A percentile compares a stretch with the other conserved stretches of the same genome.
Conservation (phyloP, 1,140 invertebrate species). For the Augochlora pura region DNA sequence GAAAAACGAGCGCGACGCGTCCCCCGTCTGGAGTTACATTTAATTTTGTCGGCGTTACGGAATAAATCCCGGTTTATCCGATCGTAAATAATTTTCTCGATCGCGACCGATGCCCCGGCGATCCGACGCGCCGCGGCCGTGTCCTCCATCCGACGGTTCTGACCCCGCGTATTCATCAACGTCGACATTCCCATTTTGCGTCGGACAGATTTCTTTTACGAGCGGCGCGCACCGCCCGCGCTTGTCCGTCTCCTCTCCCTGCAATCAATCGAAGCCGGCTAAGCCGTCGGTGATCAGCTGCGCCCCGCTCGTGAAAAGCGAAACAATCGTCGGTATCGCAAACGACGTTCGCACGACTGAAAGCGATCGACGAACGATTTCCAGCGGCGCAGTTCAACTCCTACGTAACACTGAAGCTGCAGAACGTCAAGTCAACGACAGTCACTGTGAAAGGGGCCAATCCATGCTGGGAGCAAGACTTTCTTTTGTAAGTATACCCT, state of each 20-base stretch:
- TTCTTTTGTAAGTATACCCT: conserved; percentile 95
- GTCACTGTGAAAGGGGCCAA: conserved; percentile 96
- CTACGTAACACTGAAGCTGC: conserved; percentile 97
- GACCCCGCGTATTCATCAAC: conserved; percentile 18
- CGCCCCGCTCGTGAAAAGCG: conserved; percentile 8
- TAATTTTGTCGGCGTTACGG: conserved; percentile 8
- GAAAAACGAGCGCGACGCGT: neutral
- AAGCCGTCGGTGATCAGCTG: neutral
- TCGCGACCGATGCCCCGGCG: neutral
- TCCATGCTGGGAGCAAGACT: conserved; percentile 99
- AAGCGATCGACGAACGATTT: conserved; percentile 68
- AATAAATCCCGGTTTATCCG: conserved; percentile 29
- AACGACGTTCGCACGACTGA: neutral
- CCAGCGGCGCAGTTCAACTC: conserved; percentile 91
- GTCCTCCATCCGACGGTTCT: no score
- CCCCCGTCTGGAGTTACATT: neutral
- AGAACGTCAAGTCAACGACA: conserved; percentile 99
- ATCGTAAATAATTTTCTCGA: conserved; percentile 36
- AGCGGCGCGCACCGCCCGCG: no score
- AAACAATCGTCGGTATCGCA: neutral
- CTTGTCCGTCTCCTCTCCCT: neutral
- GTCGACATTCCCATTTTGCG: conserved; percentile 29
- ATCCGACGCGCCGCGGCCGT: neutral
- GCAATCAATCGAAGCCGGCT: conserved; percentile 14
- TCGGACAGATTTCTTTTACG: conserved; percentile 29